Percentiles rank a stretch among this genome's conserved stretches.
Conservation (phyloP, 2,113 vertebrate species). For the Tetrao urogallus region DNA sequence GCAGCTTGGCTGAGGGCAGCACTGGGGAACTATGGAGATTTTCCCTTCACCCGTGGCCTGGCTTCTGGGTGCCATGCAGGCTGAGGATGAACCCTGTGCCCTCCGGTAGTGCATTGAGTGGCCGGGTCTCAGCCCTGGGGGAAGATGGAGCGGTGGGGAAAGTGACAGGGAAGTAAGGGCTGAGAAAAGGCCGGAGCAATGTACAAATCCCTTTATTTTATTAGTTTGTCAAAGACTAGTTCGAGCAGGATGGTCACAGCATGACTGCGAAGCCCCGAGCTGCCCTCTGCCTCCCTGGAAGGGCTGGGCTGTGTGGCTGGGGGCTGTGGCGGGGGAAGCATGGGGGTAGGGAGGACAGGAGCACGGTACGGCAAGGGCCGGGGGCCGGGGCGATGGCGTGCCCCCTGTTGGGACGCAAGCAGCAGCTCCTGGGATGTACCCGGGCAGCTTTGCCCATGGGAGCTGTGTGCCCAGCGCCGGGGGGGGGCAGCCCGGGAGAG, state of each 20-base stretch:
- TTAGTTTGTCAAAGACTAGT: slow-evolving; percentile 74
- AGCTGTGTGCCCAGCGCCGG: not conserved
- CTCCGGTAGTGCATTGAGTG: not conserved
- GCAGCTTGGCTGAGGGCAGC: not conserved
- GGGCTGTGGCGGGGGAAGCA: slow-evolving; percentile 26
- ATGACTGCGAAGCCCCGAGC: slow-evolving; percentile 56
- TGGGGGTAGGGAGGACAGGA: not conserved
- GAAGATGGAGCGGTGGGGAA: not conserved
- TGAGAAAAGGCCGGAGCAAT: slow-evolving; percentile 44
- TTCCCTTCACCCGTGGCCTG: not conserved
- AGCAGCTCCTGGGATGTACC: not conserved
- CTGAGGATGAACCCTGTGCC: not conserved
- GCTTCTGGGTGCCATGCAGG: no score
- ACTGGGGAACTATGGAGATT: rapidly evolving
- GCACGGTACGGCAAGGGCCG: not conserved
- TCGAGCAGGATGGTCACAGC: slow-evolving; percentile 76
- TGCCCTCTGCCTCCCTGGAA: not conserved
- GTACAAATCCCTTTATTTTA: slow-evolving; percentile 78
- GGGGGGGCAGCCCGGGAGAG: not conserved
- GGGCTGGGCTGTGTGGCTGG: not conserved
- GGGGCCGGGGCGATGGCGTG: not conserved
- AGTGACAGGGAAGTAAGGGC: not conserved
- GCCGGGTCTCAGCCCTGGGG: not conserved
- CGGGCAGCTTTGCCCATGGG: not conserved
- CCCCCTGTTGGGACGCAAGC: not conserved